Conservation (phyloP, 2,888 invertebrate species). For the Caenorhabditis japonica region DNA sequence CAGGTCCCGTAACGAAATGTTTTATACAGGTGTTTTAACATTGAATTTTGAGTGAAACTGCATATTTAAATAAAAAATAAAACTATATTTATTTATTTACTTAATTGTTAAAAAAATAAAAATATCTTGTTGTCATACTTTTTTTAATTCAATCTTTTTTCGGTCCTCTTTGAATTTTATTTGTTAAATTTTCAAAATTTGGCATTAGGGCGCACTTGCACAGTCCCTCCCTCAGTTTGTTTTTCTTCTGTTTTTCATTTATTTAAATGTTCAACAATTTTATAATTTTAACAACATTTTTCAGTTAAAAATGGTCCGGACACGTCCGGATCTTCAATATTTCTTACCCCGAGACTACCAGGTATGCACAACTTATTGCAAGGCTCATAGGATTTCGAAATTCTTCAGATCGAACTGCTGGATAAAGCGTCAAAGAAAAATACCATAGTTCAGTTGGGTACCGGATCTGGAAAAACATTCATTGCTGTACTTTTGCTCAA, state of each 20-base stretch:
- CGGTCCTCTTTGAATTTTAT: not conserved
- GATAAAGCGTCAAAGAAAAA: conserved; percentile 85
- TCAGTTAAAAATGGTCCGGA: conserved; percentile 17
- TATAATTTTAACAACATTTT: conserved; percentile 13
- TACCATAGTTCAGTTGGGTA: conserved; percentile 92
- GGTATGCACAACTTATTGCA: conserved; percentile 9
- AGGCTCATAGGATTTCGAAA: not conserved
- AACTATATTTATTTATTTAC: too few species aligned
- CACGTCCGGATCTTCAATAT: conserved; percentile 28
- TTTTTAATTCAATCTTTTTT: too few species aligned
- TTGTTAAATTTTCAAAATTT: not conserved
- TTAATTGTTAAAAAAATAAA: too few species aligned
- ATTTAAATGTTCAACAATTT: not conserved
- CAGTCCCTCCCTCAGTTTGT: not conserved
- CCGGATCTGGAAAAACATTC: conserved; percentile 93
- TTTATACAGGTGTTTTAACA: too few species aligned
- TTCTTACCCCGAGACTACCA: conserved; percentile 48
- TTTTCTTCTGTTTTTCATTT: not conserved
- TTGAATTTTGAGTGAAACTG: too few species aligned
- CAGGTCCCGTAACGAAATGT: not conserved
- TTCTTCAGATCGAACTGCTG: conserved; percentile 84
- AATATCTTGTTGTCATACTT: too few species aligned
- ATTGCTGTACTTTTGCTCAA: conserved; percentile 90
- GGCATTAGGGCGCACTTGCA: conserved; percentile 7
- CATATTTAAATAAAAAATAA: too few species aligned